Base-by-base conservation (phyloP, 2,113 vertebrate genomes). In the Perca schrenkii region DNA sequence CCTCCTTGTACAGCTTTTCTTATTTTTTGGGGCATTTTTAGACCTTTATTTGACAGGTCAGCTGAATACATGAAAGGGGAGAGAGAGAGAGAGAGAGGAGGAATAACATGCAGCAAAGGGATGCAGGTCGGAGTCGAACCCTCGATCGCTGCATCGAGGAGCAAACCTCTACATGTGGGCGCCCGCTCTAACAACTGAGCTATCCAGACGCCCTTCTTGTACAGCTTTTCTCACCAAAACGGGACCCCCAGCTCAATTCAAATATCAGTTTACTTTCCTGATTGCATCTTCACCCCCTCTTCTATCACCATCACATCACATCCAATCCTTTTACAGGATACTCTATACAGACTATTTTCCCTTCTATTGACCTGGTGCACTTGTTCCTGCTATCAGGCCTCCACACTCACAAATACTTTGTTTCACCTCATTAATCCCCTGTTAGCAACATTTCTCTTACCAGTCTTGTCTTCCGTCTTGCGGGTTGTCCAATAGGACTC, bases 401-500 rank as follows among this genome's bases (percentile, higher is more conserved):
- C 46, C 17, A 72, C 77, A 83, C 65, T 78, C 62, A 73, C 65
- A 46, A 19, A 77, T 52, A 46, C 36, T 80, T 79, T 67, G 46
- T 76, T 84, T 91, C 80, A 64, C 2, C 73, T 81, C 82, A 86
- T 28, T 82, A 72, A 74, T 60, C 67, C 64, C 8, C 50, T 58
- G n/a, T 83, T 78, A 66, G 81, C 58, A 16, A 2, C 52, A n/a
- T 50, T 54, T 80, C 31, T 72, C 95, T 96, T 93, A 96, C 96
- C 96, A 96, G 68, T 94, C 92, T 22, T 91, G 94, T 75, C 84
- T 91, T 50, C 89, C 87, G 61, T 94, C 94, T 63, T 90, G 93
- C 0, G 95, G 96, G 87, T 96, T 95, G 74, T 96, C 96, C 85
- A 97, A 86, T 22, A 97, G 89, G 58, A 97, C 96, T 86, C 96